phyloP scores from a whole-genome alignment of 2,888 invertebrate genomes.

The Dioctria rufipes region DNA sequence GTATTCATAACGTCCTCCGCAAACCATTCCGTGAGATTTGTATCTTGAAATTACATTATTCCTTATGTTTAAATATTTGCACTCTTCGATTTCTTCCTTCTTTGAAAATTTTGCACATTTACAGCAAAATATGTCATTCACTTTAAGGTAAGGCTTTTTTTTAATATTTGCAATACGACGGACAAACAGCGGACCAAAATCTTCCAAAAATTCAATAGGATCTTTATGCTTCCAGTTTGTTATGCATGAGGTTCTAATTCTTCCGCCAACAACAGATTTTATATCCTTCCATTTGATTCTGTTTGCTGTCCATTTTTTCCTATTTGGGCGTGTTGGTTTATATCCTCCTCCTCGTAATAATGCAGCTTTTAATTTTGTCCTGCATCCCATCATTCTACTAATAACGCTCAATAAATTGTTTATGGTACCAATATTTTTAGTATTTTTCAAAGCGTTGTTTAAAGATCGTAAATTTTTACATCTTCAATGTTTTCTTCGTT shows the following conservation, averaged over 20 bases:
- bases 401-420: too few species aligned
- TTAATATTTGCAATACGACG: slow-evolving; percentile 25
- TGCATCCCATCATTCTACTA: too few species aligned
- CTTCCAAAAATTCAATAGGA: slow-evolving; percentile 17
- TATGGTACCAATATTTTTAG: too few species aligned
- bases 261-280: neutral
- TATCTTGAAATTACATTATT: slow-evolving; percentile 33
- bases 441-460: too few species aligned
- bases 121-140: slow-evolving; percentile 19
- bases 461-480: too few species aligned
- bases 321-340: slow-evolving; percentile 6
- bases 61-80: slow-evolving; percentile 23
- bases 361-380: slow-evolving; percentile 15
- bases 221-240: slow-evolving; percentile 21
- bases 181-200: neutral
- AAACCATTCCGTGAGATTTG: slow-evolving; percentile 30
- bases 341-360: slow-evolving; percentile 15
- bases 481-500: too few species aligned
- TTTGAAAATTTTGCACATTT: slow-evolving; percentile 4
- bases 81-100: slow-evolving; percentile 13
- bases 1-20: slow-evolving; percentile 4
- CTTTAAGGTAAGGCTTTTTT: slow-evolving; percentile 22
- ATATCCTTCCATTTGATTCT: slow-evolving; percentile 18
- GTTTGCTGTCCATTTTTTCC: slow-evolving; percentile 15
- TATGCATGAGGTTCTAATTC: slow-evolving; percentile 24